Evolutionary conservation across 2,113 vertebrate species (phyloP).

Genomic region (Synchiropus splendidus): DNA sequence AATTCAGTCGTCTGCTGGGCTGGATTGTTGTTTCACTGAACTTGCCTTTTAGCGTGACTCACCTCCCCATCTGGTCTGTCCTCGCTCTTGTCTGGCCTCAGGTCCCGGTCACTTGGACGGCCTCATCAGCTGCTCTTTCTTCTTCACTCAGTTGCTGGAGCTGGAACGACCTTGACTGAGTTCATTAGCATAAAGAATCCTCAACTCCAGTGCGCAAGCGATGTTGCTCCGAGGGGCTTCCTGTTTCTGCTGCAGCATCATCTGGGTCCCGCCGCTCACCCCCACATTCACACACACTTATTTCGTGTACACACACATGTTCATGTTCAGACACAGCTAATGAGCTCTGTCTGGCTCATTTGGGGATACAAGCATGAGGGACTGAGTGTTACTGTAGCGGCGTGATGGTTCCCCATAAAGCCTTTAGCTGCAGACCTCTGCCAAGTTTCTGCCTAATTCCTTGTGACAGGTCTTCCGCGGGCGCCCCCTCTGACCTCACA

Average conservation of each 20-base stretch:
- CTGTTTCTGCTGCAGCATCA: constrained; percentile 7
- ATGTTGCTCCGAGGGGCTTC: constrained; percentile 1
- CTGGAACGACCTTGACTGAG: constrained; percentile 23
- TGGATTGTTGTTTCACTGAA: no score
- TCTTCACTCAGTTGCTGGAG: constrained; percentile 1
- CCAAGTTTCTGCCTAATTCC: constrained; percentile 22
- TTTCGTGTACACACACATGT: constrained; percentile 4
- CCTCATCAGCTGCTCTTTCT: constrained; percentile 15
- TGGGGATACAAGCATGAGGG: constrained; percentile 1
- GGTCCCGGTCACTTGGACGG: constrained; percentile 9
- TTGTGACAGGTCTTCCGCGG: constrained; percentile 26
- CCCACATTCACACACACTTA: neutral
- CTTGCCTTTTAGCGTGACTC: no score
- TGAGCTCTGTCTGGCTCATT: constrained; percentile 20
- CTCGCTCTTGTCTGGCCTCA: constrained; percentile 14
- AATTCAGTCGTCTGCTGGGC: no score
- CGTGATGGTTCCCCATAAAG: constrained; percentile 17
- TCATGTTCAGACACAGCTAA: constrained; percentile 16
- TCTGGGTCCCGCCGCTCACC: constrained; percentile 7
- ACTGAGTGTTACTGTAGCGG: constrained; percentile 23
- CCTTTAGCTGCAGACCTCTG: constrained; percentile 2
- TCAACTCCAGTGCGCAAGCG: constrained; percentile 1
- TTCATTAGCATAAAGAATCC: constrained; percentile 15
- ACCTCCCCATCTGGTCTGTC: constrained; percentile 22
- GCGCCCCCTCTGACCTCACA: constrained; percentile 27